phyloP scores from a whole-genome alignment of 2,888 invertebrate species.

The Spilosoma lubricipeda region DNA sequence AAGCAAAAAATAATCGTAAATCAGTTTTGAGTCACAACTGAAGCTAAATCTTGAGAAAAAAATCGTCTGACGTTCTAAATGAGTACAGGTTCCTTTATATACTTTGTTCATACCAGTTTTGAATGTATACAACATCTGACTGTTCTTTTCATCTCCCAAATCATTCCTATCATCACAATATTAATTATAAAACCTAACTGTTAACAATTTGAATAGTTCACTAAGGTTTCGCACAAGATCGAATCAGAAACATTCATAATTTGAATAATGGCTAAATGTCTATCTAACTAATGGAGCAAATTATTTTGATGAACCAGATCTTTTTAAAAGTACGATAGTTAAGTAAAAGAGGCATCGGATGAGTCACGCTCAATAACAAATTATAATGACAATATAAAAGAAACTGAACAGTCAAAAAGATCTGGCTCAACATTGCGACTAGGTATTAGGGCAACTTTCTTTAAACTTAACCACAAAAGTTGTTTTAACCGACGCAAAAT shows the following conservation, averaged over 20 bases:
- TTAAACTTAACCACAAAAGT: slow-evolving; percentile 68
- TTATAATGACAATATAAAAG: slow-evolving; percentile 49
- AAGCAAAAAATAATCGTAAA: slow-evolving; percentile 24
- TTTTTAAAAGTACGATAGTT: slow-evolving; percentile 64
- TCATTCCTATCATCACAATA: slow-evolving; percentile 48
- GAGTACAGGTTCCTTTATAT: not conserved
- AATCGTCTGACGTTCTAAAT: not conserved
- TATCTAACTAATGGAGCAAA: slow-evolving; percentile 85
- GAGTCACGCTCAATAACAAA: slow-evolving; percentile 49
- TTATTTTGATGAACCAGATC: slow-evolving; percentile 77
- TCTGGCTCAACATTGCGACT: slow-evolving; percentile 78
- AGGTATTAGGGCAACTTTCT: slow-evolving; percentile 81
- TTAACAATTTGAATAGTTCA: slow-evolving; percentile 62
- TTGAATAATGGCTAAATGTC: slow-evolving; percentile 83
- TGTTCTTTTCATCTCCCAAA: slow-evolving; percentile 47
- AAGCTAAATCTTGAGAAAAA: slow-evolving; percentile 8
- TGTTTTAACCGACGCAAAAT: slow-evolving; percentile 63
- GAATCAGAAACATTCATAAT: slow-evolving; percentile 77
- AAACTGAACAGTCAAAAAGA: slow-evolving; percentile 67
- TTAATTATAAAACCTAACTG: slow-evolving; percentile 63
- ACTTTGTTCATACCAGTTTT: not conserved
- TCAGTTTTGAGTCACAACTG: slow-evolving; percentile 1
- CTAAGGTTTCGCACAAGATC: slow-evolving; percentile 70
- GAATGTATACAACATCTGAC: not conserved
- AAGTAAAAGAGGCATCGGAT: slow-evolving; percentile 43